phyloP scores from a whole-genome alignment of 2,113 vertebrate species.

The Mus pahari region DNA sequence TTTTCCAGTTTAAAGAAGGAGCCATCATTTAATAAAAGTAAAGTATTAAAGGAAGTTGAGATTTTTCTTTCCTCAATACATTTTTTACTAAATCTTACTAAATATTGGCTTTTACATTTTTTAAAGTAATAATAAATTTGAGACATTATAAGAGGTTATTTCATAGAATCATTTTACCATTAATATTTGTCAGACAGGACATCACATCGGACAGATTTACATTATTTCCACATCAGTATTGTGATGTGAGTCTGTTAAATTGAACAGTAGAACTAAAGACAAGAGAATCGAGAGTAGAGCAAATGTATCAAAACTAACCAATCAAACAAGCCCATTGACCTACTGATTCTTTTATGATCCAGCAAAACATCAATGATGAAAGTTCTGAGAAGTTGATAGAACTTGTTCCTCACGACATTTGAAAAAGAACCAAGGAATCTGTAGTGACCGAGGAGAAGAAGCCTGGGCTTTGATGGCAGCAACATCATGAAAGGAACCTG shows the following conservation, averaged over 20 bases:
- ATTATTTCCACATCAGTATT: background rate
- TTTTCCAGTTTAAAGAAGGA: background rate
- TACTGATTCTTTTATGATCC: too few relatives aligned
- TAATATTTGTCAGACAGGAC: background rate
- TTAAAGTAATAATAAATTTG: background rate
- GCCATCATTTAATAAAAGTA: background rate
- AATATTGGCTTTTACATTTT: background rate
- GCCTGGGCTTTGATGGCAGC: background rate
- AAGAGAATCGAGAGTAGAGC: background rate
- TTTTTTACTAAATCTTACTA: background rate
- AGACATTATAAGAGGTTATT: background rate
- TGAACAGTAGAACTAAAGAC: background rate
- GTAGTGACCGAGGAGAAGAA: background rate
- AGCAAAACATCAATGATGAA: fast-evolving
- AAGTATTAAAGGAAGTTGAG: background rate
- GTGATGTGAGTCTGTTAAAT: background rate
- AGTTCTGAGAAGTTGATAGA: background rate
- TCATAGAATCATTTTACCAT: background rate
- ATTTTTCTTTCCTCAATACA: background rate
- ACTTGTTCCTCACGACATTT: background rate
- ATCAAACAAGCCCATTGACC: background rate
- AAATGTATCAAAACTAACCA: background rate
- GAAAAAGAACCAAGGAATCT: background rate
- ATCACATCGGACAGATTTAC: background rate
- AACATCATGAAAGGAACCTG: background rate